phyloP scores from a whole-genome alignment of 1,140 invertebrate genomes.

The Cardiocondyla obscurior region DNA sequence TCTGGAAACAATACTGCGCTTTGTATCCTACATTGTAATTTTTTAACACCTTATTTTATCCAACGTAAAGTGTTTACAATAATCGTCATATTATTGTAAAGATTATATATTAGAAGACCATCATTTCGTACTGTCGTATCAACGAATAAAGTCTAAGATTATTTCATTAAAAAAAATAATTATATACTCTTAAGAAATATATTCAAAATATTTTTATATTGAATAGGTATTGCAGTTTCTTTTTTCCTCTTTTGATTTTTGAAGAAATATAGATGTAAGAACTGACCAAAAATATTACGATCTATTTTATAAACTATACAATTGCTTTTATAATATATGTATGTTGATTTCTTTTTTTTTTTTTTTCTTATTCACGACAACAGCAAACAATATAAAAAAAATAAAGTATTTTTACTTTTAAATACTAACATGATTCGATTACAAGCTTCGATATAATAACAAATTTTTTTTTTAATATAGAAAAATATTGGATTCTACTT shows the following conservation, averaged over 20 bases:
- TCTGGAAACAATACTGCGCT: slow-evolving; percentile 25
- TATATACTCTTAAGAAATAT: background rate
- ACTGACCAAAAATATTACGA: slow-evolving; percentile 15
- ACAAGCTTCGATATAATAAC: background rate
- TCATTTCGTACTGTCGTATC: background rate
- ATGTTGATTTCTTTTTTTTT: background rate
- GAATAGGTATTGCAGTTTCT: background rate
- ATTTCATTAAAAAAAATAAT: background rate
- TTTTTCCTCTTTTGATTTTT: background rate
- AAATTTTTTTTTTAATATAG: background rate
- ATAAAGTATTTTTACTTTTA: slow-evolving; percentile 20
- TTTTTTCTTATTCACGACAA: background rate
- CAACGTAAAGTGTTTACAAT: background rate
- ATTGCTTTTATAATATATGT: slow-evolving; percentile 1
- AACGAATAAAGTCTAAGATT: background rate
- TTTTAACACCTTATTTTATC: background rate
- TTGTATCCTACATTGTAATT: background rate
- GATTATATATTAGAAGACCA: background rate
- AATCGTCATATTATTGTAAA: background rate
- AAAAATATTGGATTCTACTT: slow-evolving; percentile 13
- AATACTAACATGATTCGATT: background rate
- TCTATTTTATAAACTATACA: slow-evolving; percentile 25
- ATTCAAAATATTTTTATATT: slow-evolving; percentile 2
- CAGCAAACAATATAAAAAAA: too few species aligned
- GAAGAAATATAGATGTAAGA: background rate